phyloP scores from a whole-genome alignment of 1,140 invertebrate genomes.

The Agrypnia vestita region DNA sequence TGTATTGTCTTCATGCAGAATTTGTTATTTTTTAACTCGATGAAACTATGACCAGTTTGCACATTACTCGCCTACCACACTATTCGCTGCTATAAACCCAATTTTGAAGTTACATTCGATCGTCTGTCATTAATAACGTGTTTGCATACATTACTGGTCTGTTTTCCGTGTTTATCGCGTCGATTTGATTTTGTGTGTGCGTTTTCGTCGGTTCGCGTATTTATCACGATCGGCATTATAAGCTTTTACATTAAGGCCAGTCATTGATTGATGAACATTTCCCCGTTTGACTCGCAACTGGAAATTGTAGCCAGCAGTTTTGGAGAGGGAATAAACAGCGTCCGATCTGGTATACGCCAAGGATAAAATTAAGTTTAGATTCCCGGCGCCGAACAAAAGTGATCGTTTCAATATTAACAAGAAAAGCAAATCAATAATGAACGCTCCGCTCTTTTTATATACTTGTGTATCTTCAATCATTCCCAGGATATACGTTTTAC shows the following conservation, averaged over 20 bases:
- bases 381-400: neutral
- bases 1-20: too few species aligned
- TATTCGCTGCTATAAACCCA: too few species aligned
- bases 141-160: neutral
- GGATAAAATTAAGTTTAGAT: neutral
- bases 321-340: conserved; percentile 8
- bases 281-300: conserved; percentile 8
- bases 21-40: too few species aligned
- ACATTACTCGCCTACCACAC: too few species aligned
- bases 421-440: neutral
- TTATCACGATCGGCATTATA: conserved; percentile 39
- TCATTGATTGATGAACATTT: conserved; percentile 38
- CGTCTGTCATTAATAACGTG: too few species aligned
- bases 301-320: neutral
- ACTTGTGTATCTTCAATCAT: neutral
- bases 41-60: too few species aligned
- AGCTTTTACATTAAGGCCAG: conserved; percentile 38
- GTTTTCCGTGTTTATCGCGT: conserved; percentile 25
- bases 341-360: neutral
- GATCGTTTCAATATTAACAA: neutral
- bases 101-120: too few species aligned
- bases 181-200: conserved; percentile 12
- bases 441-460: neutral
- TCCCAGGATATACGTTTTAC: neutral
- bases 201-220: conserved; percentile 21